phyloP scores from a whole-genome alignment of 1,140 invertebrate species.

The Glomeris maerens region DNA sequence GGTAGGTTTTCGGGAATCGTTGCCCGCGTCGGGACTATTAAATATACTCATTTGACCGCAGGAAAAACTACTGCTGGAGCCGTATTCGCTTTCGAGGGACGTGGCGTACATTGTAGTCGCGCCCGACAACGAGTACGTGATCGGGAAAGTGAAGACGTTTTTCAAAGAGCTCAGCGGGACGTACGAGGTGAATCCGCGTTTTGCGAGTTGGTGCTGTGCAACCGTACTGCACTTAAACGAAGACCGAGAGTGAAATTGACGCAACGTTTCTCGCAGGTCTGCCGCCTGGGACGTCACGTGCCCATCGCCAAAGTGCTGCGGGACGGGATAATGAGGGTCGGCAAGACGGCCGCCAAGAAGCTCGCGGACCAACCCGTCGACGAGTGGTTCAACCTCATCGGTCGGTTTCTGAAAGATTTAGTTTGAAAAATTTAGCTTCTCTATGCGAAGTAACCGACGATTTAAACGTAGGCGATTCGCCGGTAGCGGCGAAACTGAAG shows the following conservation, averaged over 20 bases:
- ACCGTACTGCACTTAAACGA: too few relatives aligned
- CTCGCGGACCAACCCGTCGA: constrained; percentile 57
- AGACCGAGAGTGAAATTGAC: too few relatives aligned
- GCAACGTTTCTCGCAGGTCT: constrained; percentile 43
- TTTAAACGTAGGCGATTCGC: constrained; percentile 50
- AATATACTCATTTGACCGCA: constrained; percentile 15
- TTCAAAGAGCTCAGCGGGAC: constrained; percentile 83
- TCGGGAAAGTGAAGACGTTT: constrained; percentile 62
- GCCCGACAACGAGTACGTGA: constrained; percentile 75
- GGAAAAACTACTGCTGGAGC: constrained; percentile 83
- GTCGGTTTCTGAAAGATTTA: constrained; percentile 16
- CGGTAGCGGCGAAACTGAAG: constrained; percentile 61
- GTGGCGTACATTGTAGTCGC: constrained; percentile 87
- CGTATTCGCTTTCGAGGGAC: constrained; percentile 80
- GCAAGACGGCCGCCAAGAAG: constrained; percentile 46
- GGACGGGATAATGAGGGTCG: constrained; percentile 79
- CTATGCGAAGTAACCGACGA: constrained; percentile 2
- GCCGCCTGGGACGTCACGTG: constrained; percentile 73
- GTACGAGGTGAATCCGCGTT: constrained; percentile 59
- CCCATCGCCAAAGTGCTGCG: constrained; percentile 65
- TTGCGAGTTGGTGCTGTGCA: constrained; percentile 7
- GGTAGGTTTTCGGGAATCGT: constrained; percentile 30
- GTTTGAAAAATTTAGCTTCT: not conserved
- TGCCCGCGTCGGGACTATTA: not conserved
- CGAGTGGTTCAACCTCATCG: constrained; percentile 70